Percentiles rank a stretch among this genome's conserved stretches.
Conservation (phyloP, 2,888 invertebrate genomes). For the Protodeltote pygarga region DNA sequence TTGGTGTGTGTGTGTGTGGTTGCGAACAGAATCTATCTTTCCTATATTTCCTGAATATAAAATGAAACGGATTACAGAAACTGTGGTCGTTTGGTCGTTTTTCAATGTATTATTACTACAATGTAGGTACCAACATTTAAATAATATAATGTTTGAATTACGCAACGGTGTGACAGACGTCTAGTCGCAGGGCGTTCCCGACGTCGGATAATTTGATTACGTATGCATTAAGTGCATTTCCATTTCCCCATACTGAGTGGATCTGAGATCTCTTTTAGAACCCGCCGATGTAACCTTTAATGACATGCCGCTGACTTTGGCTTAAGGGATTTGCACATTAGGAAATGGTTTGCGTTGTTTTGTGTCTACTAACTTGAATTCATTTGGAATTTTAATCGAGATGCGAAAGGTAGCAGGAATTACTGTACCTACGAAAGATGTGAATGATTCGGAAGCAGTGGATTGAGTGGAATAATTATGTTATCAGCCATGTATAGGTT, state of each 20-base stretch:
- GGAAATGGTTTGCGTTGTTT: slow-evolving; percentile 16
- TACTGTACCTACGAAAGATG: too few relatives aligned
- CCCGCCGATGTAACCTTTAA: slow-evolving; percentile 66
- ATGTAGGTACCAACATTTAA: background rate
- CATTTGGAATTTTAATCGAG: background rate
- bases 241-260: slow-evolving; percentile 71
- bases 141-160: background rate
- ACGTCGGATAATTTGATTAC: slow-evolving; percentile 79
- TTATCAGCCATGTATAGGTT: too few relatives aligned
- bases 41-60: too few relatives aligned
- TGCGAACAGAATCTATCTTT: too few relatives aligned
- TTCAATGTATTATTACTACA: too few relatives aligned
- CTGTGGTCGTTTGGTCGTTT: too few relatives aligned
- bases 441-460: too few relatives aligned
- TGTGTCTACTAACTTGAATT: slow-evolving; percentile 14
- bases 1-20: too few relatives aligned
- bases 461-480: too few relatives aligned
- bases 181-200: slow-evolving; percentile 43
- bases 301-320: slow-evolving; percentile 50
- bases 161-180: slow-evolving; percentile 37
- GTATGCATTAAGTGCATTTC: slow-evolving; percentile 85
- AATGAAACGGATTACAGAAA: too few relatives aligned
- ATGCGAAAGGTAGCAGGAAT: too few relatives aligned
- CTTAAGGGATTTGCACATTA: slow-evolving; percentile 39
- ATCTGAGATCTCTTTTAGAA: slow-evolving; percentile 75